Base-by-base conservation (phyloP, 2,113 vertebrate species). In the Notarius lentiginosus region DNA sequence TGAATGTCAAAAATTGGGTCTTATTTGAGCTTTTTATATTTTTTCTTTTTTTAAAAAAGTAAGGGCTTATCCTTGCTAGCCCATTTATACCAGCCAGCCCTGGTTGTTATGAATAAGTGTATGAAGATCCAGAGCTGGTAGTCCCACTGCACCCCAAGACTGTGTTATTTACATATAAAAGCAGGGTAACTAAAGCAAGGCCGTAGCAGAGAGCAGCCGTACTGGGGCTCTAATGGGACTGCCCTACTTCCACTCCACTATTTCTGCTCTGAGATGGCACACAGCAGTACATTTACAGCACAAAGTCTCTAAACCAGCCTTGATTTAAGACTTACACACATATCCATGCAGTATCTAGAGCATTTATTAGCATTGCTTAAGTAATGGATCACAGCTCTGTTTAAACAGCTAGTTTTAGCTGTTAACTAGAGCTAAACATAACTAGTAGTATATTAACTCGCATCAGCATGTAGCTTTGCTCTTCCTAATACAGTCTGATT, bases 101-200 rank as follows among this genome's bases (percentile, higher is more conserved):
- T 27, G 24, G 11, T 2, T 27, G 20, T 75, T 75, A 84, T 60
- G 30, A 47, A 47, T 49, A 61, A 61, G 24, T 7, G 18, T 41
- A 22, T 47, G 17, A 84, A 47, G n/a, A 65, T 53, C 47, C 47
- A 65, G 73, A 34, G 41, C 41, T 9, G 51, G 17, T 34, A 65
- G n/a, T 77, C 58, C 73, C 73, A 53, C 47, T 24, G 60, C 58
- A 27, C 58, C 9, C 11, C 10, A 12, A 79, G 47, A 51, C 24
- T 65, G 24, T 30, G 11, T 88, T 88, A 86, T 83, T 88, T 86
- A 83, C 84, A 88, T 79, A 63, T 75, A 60, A 87, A 63, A 75
- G 60, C 47, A 72, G 80, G 82, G 76, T 58, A 80, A 70, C 20
- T 86, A 81, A 72, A 81, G 77, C 34, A 70, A 72, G 17, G 79